A percentile compares a stretch with the other conserved stretches of the same genome.
Evolutionary conservation across 2,888 invertebrate species (phyloP).

Genomic region (Tetranychus truncatus): DNA sequence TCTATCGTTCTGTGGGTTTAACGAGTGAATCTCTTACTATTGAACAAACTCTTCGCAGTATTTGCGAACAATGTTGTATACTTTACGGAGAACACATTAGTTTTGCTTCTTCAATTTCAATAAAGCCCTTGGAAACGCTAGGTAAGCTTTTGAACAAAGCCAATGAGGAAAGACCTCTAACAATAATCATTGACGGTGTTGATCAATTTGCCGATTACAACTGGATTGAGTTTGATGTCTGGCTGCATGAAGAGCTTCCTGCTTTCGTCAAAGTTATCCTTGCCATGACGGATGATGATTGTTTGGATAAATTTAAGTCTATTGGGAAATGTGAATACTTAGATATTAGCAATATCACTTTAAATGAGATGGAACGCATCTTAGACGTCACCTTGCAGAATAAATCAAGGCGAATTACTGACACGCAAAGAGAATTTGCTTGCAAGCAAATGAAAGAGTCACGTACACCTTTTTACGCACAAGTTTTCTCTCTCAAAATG

Average conservation of each 20-base stretch:
- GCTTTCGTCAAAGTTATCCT: constrained; percentile 31
- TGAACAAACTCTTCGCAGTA: constrained; percentile 36
- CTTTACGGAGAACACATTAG: constrained; percentile 42
- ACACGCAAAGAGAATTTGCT: background rate
- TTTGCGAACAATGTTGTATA: constrained; percentile 44
- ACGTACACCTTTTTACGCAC: background rate
- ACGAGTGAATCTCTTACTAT: constrained; percentile 48
- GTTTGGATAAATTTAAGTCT: background rate
- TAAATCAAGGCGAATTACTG: background rate
- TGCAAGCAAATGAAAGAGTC: background rate
- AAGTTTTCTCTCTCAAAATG: background rate
- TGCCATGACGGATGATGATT: background rate
- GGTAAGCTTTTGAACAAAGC: constrained; percentile 37
- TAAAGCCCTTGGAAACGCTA: constrained; percentile 19
- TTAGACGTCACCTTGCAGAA: background rate
- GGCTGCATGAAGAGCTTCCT: constrained; percentile 51
- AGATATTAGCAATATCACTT: constrained; percentile 13
- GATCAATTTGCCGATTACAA: constrained; percentile 43
- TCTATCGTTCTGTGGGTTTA: constrained; percentile 34
- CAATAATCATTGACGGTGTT: constrained; percentile 57
- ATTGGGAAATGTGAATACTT: constrained; percentile 14
- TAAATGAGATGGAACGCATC: background rate
- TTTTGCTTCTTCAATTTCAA: constrained; percentile 33
- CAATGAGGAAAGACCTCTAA: constrained; percentile 37
- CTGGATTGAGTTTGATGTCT: constrained; percentile 49